Percentiles rank a stretch among this genome's conserved stretches.
Evolutionary conservation across 2,113 vertebrate genomes (phyloP).

Genomic region (Polypterus bichir): DNA sequence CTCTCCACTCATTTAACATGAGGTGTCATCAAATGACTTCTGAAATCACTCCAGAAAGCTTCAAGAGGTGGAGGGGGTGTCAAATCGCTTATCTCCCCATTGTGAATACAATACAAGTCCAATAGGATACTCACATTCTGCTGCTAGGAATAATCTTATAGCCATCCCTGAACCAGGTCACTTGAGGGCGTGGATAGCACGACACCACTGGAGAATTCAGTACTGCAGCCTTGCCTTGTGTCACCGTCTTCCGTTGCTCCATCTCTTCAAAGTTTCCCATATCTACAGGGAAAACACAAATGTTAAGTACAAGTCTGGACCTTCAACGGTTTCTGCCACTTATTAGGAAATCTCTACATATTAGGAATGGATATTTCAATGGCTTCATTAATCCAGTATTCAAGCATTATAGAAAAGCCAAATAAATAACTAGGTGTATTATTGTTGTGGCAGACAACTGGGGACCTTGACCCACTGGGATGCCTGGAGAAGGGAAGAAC

Average conservation of each 20-base stretch:
- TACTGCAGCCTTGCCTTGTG: constrained; percentile 65
- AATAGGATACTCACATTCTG: constrained; percentile 66
- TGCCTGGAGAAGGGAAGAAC: too few relatives aligned
- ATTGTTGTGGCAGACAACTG: too few relatives aligned
- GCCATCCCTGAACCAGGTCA: constrained; percentile 88
- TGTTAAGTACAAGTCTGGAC: not conserved
- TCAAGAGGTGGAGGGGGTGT: not conserved
- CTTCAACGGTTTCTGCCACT: not conserved
- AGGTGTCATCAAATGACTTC: not conserved
- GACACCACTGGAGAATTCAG: constrained; percentile 53
- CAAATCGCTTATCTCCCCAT: not conserved
- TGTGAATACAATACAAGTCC: not conserved
- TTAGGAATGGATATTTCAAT: too few relatives aligned
- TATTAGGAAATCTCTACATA: too few relatives aligned
- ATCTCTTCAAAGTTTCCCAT: constrained; percentile 60
- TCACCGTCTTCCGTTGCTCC: constrained; percentile 57
- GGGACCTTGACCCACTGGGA: too few relatives aligned
- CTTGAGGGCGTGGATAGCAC: constrained; percentile 67
- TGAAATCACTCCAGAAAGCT: not conserved
- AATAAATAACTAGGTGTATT: too few relatives aligned
- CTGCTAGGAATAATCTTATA: constrained; percentile 83
- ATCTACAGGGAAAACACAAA: constrained; percentile 41
- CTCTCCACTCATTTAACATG: not conserved
- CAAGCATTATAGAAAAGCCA: too few relatives aligned
- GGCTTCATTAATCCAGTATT: too few relatives aligned